Evolutionary conservation across 2,113 vertebrate species (phyloP), one percentile per base, ranked within the genome.

Genomic region (Irena cyanogastra): DNA sequence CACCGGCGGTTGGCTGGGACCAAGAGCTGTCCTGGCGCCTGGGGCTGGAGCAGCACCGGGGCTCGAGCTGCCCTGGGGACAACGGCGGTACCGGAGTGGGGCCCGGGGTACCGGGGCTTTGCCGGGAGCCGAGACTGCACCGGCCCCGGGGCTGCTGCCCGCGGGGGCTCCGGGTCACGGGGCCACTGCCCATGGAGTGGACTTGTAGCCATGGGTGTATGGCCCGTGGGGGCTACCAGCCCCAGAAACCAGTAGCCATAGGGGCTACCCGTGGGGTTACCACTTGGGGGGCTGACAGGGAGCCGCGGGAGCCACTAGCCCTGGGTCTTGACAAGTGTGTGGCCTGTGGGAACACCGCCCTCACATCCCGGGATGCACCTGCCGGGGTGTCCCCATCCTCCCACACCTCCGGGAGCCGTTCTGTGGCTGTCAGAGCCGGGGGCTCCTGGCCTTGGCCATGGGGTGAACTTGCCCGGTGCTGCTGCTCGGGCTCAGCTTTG

Each of bases 251-350:
- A 1, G n/a, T 16, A 6, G 42, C 78, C 59, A 0, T 11, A 44
- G 64, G 37, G 45, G 17, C 17, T 33, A 0, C 9, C 22, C 16
- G 0, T 5, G 47, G 20, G 16, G 7, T 24, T 24, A 1, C 13
- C 27, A 0, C 9, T 24, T 41, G 20, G 3, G 70, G 44, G 44
- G 59, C 72, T 59, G 10, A 19, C 31, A 8, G 61, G 11, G 49
- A 31, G 64, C 75, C 69, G 7, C 6, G 4, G 64, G 45, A 31
- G 18, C 27, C 13, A 1, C 15, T 11, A 17, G 63, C 50, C 41
- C 59, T 3, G 1, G 4, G 8, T 11, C 19, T 14, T n/a, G 49
- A 24, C 66, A 70, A 80, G 65, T 0, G 7, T 1, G 44, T 24
- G 74, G 28, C 33, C 69, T 11, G 1, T 27, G 56, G n/a, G 45